Base-by-base conservation (phyloP, 1,140 invertebrate genomes). In the Sogatella furcifera region DNA sequence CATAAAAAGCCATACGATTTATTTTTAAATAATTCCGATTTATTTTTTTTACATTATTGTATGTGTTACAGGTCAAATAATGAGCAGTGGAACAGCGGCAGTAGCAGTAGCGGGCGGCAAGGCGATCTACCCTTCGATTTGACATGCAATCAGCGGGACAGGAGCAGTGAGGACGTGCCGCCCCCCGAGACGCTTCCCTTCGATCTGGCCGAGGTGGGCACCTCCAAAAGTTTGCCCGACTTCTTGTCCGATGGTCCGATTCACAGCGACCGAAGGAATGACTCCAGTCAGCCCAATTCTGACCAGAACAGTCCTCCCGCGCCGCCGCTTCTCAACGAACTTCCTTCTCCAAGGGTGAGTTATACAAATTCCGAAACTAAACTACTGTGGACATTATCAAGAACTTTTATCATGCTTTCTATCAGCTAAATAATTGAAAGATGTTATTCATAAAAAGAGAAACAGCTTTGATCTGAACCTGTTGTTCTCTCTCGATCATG, bases 201-300 rank as follows among this genome's bases (percentile, higher is more conserved):
- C 57, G 66, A 67, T 72, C 68, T 67, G 43, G 65, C 66, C 53
- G 68, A 68, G 62, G 68, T 69, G 41, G 60, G 68, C 19, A 61
- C 65, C 38, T 76, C 79, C 9, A 82, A 84, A 71, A 81, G 82
- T 69, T 73, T 86, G 54, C 84, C 85, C 15, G 85, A 88, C 66
- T 88, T 88, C 72, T 74, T 88, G 34, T 84, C 82, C 14, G 85
- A 88, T 70, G 84, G 84, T 11, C 83, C 84, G 13, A 84, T 86
- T 62, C 74, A 72, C 28, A 70, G 70, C 24, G 70, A 71, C 59
- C 62, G 66, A 54, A 17, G 57, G 10, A 53, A 24, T 28, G 59
- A 60, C 21, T 14, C 34, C 3, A 38, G 49, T 24, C 59, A 60
- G 17, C 52, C 54, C 2, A 52, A 53, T 17, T 58, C 59, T 22